phyloP scores from a whole-genome alignment of 2,797 vertebrate genomes.

The Iguana delicatissima region DNA sequence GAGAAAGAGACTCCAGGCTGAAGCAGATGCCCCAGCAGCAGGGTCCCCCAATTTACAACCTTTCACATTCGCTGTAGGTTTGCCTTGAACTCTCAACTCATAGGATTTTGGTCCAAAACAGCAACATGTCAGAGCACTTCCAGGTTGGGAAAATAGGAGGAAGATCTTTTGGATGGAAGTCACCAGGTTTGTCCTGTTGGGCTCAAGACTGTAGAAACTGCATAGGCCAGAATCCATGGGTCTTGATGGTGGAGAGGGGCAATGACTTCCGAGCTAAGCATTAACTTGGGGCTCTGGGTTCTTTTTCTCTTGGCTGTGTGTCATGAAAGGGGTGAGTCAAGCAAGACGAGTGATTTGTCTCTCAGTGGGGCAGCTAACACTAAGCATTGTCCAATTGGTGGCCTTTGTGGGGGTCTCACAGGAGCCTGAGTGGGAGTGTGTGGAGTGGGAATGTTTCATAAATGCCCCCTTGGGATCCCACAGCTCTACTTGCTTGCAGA shows the following conservation, averaged over 20 bases:
- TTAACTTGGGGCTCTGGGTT: not conserved
- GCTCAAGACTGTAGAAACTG: not conserved
- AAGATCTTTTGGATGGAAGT: not conserved
- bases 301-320: not conserved
- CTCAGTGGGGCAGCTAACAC: not conserved
- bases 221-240: not conserved
- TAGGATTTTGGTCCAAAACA: not conserved
- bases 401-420: not conserved
- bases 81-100: no score
- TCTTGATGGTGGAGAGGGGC: no score
- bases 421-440: not conserved
- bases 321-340: no score
- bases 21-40: not conserved
- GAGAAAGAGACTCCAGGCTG: not conserved
- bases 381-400: not conserved
- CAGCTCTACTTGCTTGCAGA: not conserved
- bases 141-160: not conserved
- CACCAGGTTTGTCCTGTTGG: not conserved
- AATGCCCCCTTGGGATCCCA: not conserved
- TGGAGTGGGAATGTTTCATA: not conserved
- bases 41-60: not conserved
- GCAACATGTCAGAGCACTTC: not conserved
- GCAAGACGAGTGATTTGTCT: no score
- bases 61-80: no score
- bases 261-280: not conserved